phyloP scores from a whole-genome alignment of 2,113 vertebrate genomes.

The Sinocyclocheilus rhinocerous region DNA sequence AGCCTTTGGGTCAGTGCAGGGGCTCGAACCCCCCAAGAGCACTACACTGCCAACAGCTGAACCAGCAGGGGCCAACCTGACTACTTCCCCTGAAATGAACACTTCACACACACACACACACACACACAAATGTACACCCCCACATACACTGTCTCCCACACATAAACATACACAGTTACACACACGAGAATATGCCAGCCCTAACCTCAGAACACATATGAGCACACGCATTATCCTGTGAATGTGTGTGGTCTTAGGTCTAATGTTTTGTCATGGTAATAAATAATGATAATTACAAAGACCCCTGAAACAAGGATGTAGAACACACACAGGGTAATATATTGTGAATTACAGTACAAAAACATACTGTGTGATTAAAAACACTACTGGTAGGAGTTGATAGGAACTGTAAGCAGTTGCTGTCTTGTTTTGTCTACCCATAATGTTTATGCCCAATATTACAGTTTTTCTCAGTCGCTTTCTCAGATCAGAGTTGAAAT shows the following conservation, averaged over 20 bases:
- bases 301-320: neutral
- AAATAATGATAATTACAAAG: constrained; percentile 36
- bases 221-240: constrained; percentile 20
- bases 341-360: neutral
- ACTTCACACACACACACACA: constrained; percentile 22
- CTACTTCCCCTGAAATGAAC: constrained; percentile 40
- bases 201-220: constrained; percentile 19
- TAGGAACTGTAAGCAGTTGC: constrained; percentile 10
- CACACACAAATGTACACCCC: neutral
- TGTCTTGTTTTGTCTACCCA: constrained; percentile 22
- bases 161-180: neutral
- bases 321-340: constrained; percentile 1
- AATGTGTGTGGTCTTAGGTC: constrained; percentile 43
- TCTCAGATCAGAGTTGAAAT: too few relatives aligned
- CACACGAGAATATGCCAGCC: constrained; percentile 22
- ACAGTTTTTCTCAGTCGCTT: neutral
- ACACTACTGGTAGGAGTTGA: neutral
- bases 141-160: neutral
- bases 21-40: constrained; percentile 40
- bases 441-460: neutral
- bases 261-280: constrained; percentile 42
- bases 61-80: constrained; percentile 53
- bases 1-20: constrained; percentile 47
- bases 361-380: neutral
- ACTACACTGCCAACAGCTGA: constrained; percentile 59